A percentile compares a stretch with the other conserved stretches of the same genome.
These are phyloP conservation scores for Plutomurus gul DNA, from an alignment of 1,140 invertebrate genomes.

Conservation along the genomic window DNA sequence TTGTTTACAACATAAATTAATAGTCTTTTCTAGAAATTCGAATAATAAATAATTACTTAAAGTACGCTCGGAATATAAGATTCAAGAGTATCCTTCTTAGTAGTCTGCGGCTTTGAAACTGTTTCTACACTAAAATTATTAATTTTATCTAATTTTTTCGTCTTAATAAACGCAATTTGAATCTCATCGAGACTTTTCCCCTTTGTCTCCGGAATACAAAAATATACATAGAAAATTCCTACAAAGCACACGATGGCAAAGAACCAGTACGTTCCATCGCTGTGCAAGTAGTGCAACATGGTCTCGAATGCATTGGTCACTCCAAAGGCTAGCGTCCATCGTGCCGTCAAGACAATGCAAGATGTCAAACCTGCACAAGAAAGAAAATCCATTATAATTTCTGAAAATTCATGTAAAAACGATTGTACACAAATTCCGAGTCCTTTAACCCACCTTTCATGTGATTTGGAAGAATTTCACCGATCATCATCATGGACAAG, in stretches of 20 bases:
- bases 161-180: conserved; percentile 54
- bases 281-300: conserved; percentile 59
- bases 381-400: too few species aligned
- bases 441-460: too few species aligned
- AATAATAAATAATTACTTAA: too few species aligned
- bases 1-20: too few species aligned
- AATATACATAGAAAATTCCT: conserved; percentile 63
- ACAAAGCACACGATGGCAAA: conserved; percentile 63
- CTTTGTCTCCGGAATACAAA: conserved; percentile 74
- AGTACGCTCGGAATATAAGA: background rate
- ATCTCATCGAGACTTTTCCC: conserved; percentile 72
- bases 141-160: background rate
- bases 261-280: conserved; percentile 63
- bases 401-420: too few species aligned
- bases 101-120: too few species aligned
- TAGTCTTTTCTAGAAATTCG: background rate
- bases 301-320: conserved; percentile 61
- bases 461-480: conserved; percentile 60
- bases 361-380: conserved; percentile 59
- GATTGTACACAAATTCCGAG: too few species aligned
- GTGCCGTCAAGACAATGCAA: conserved; percentile 59
- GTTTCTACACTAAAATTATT: background rate
- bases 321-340: conserved; percentile 62
- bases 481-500: conserved; percentile 61
- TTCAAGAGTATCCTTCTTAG: background rate